These are phyloP conservation scores for Lysandra bellargus DNA, from an alignment of 2,888 invertebrate species.

Conservation along the genomic window DNA sequence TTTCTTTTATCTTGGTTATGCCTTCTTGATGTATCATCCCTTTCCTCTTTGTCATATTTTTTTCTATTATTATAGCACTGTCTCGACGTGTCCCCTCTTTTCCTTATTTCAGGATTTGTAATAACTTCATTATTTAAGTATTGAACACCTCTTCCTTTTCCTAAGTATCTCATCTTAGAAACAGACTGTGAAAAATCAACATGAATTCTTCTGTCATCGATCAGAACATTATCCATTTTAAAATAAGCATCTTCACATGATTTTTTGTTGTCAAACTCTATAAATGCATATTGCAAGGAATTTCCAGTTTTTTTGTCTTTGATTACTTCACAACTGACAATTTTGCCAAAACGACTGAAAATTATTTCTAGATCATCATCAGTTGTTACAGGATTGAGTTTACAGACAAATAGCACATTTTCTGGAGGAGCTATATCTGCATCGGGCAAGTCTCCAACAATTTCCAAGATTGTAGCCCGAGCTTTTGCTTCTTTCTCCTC, in stretches of 20 bases:
- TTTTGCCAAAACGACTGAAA: slow-evolving; percentile 96
- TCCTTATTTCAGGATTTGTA: slow-evolving; percentile 44
- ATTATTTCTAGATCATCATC: slow-evolving; percentile 99
- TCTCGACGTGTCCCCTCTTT: slow-evolving; percentile 43
- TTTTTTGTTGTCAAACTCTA: slow-evolving; percentile 96
- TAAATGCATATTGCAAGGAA: slow-evolving; percentile 99
- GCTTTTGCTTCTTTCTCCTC: slow-evolving; percentile 97
- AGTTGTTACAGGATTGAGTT: slow-evolving; percentile 98
- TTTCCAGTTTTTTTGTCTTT: slow-evolving; percentile 95
- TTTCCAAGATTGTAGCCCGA: slow-evolving; percentile 97
- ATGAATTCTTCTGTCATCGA: slow-evolving; percentile 98
- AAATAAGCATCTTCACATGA: slow-evolving; percentile 99
- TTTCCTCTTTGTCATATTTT: slow-evolving; percentile 47
- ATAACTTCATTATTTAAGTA: slow-evolving; percentile 67
- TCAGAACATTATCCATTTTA: slow-evolving; percentile 99
- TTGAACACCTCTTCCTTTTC: slow-evolving; percentile 90
- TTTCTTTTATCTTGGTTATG: slow-evolving; percentile 43
- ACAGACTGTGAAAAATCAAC: slow-evolving; percentile 99
- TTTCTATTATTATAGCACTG: slow-evolving; percentile 50
- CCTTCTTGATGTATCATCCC: slow-evolving; percentile 35
- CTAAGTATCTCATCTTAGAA: slow-evolving; percentile 94
- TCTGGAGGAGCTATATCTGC: slow-evolving; percentile 99
- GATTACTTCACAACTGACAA: slow-evolving; percentile 97
- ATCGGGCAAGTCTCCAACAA: slow-evolving; percentile 98
- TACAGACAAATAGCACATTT: slow-evolving; percentile 99